Evolutionary conservation across 2,113 vertebrate genomes (phyloP).

Genomic region (Oenanthe melanoleuca): DNA sequence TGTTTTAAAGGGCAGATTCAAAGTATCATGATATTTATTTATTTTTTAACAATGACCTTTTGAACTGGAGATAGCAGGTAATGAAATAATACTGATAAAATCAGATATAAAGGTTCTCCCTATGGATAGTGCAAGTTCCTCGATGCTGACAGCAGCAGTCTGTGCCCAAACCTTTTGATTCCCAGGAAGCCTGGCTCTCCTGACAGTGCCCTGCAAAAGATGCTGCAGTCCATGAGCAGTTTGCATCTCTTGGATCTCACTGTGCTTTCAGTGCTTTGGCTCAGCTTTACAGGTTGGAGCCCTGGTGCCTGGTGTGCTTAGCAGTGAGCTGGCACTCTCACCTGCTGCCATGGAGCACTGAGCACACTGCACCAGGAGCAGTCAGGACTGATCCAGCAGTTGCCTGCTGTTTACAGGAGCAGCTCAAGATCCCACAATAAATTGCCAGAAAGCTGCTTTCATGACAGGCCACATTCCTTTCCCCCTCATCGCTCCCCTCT

Average conservation of each 20-base stretch:
- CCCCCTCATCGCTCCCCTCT: conserved; percentile 28
- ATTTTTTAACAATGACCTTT: not conserved
- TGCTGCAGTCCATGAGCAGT: not conserved
- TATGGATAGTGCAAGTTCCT: not conserved
- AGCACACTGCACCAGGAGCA: not conserved
- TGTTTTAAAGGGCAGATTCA: not conserved
- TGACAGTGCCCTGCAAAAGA: not conserved
- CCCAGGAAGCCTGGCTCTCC: not conserved
- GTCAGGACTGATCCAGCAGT: conserved; percentile 28
- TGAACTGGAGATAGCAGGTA: not conserved
- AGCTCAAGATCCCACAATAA: not conserved
- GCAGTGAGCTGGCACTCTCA: not conserved
- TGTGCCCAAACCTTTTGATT: not conserved
- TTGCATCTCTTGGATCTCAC: not conserved
- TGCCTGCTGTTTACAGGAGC: conserved; percentile 34
- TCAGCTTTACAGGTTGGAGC: not conserved
- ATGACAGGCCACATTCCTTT: conserved; percentile 54
- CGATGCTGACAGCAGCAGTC: not conserved
- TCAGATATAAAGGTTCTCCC: not conserved
- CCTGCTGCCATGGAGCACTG: not conserved
- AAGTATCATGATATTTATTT: not conserved
- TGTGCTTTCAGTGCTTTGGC: not conserved
- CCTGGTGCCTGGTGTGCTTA: not conserved
- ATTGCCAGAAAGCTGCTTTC: conserved; percentile 30
- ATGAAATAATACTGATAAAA: not conserved